A percentile compares a stretch with the other conserved stretches of the same genome.
Conservation (phyloP, 2,113 vertebrate species). For the Noctilio leporinus region DNA sequence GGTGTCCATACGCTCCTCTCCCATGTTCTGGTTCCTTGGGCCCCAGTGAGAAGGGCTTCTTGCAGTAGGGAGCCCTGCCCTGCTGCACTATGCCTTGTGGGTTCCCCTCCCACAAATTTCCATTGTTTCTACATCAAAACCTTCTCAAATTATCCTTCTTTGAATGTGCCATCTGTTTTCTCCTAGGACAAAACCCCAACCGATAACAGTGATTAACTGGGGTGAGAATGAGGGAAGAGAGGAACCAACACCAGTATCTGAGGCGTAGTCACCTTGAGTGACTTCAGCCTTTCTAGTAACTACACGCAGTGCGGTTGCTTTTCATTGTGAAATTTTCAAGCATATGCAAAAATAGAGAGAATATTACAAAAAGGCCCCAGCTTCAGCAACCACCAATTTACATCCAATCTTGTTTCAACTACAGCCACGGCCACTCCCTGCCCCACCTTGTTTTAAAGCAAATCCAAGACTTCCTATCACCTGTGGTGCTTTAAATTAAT, state of each 20-base stretch:
- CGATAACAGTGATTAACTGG: background rate
- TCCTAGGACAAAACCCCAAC: background rate
- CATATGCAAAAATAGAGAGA: background rate
- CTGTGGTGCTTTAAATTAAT: background rate
- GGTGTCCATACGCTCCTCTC: background rate
- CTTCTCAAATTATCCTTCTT: background rate
- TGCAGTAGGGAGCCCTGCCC: background rate
- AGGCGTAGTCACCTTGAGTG: background rate
- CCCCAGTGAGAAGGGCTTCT: background rate
- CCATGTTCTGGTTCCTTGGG: background rate
- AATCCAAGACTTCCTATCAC: background rate
- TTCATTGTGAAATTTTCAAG: background rate
- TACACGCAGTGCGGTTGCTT: background rate
- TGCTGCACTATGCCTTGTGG: background rate
- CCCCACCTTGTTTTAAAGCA: background rate
- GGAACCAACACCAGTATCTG: no score
- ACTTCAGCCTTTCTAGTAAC: background rate
- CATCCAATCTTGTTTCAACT: background rate
- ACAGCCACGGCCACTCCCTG: background rate
- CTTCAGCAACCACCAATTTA: background rate
- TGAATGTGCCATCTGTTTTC: background rate
- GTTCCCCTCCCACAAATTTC: background rate
- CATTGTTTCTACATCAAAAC: background rate
- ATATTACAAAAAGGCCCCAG: background rate
- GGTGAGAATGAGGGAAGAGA: fast-evolving